Percentiles rank a stretch among this genome's conserved stretches.
These are phyloP conservation scores for Donacobius atricapilla DNA, from an alignment of 2,113 vertebrate species.

Conservation along the genomic window DNA sequence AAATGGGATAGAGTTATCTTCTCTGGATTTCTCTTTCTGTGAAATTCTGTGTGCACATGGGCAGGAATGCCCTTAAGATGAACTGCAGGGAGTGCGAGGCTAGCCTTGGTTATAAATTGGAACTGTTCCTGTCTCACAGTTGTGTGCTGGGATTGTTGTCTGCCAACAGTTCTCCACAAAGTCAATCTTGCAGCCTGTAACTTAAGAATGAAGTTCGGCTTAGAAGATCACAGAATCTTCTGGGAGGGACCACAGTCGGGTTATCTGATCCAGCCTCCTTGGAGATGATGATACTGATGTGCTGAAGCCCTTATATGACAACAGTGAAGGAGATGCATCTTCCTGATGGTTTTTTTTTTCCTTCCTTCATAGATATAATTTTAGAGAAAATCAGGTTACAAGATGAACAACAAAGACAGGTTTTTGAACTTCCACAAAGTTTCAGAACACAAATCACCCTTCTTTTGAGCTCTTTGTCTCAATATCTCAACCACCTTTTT, in stretches of 20 bases:
- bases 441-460: neutral
- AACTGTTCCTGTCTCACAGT: neutral
- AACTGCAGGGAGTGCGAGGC: neutral
- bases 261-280: neutral
- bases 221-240: neutral
- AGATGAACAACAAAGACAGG: neutral
- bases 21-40: neutral
- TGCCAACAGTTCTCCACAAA: neutral
- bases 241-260: too few relatives aligned
- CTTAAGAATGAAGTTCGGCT: neutral
- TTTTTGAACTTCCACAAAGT: neutral
- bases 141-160: neutral
- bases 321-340: neutral
- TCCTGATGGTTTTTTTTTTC: neutral
- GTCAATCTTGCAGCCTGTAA: neutral
- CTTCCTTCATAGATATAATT: neutral
- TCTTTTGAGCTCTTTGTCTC: neutral
- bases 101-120: neutral
- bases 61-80: neutral
- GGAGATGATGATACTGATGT: neutral
- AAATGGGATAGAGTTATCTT: neutral
- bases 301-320: neutral
- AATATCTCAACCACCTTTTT: neutral
- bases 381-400: neutral
- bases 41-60: neutral